Percentiles rank a stretch among this genome's conserved stretches.
These are phyloP conservation scores for Bombus fervidus DNA, from an alignment of 1,140 invertebrate genomes.

Conservation along the genomic window DNA sequence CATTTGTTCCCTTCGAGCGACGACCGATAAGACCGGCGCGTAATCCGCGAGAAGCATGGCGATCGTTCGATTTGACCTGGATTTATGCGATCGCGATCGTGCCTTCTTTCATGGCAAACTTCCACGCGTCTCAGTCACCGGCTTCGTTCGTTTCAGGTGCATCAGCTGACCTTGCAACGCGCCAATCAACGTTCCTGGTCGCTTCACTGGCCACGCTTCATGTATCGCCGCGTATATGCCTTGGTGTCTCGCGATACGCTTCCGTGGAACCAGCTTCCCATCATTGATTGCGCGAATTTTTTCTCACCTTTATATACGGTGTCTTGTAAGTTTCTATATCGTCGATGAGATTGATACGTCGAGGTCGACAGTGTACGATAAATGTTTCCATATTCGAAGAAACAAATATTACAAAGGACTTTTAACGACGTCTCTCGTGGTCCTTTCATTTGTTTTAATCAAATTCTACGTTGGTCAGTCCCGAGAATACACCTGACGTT, in stretches of 20 bases:
- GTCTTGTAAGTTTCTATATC: neutral
- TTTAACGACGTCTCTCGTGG: too few relatives aligned
- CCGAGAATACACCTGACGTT: neutral
- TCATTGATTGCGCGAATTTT: neutral
- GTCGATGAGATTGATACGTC: too few relatives aligned
- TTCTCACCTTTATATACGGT: neutral
- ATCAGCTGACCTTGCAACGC: conserved; percentile 44
- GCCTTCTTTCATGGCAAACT: conserved; percentile 44
- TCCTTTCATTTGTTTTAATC: neutral
- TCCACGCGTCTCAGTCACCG: conserved; percentile 38
- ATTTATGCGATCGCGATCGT: conserved; percentile 65
- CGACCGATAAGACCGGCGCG: conserved; percentile 13
- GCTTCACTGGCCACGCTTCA: conserved; percentile 54
- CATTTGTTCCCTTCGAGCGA: conserved; percentile 43
- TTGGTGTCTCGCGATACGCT: conserved; percentile 41
- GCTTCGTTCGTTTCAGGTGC: conserved; percentile 65
- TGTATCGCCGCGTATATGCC: conserved; percentile 46
- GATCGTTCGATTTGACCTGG: conserved; percentile 53
- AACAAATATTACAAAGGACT: too few relatives aligned
- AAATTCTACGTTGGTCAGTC: too few relatives aligned
- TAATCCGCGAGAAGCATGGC: conserved; percentile 24
- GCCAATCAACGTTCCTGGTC: conserved; percentile 63
- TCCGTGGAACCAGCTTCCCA: conserved; percentile 37
- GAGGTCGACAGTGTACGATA: too few relatives aligned
- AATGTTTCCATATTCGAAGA: too few relatives aligned